Conservation (phyloP, 2,797 vertebrate species). For the Coccyzus lansbergi region DNA sequence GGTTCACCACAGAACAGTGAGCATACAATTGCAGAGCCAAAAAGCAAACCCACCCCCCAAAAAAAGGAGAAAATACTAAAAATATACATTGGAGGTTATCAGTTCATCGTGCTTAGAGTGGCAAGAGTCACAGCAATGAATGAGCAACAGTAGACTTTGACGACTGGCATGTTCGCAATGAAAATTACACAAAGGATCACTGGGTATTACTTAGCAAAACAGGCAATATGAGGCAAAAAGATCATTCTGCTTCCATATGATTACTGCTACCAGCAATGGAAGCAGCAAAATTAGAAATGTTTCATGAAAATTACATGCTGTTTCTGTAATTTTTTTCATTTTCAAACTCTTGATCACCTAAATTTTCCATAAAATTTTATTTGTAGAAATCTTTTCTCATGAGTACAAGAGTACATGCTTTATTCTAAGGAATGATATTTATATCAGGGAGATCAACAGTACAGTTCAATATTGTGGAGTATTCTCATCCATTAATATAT, state of each 20-base stretch:
- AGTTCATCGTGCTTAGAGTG: not conserved
- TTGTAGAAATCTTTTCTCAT: not conserved
- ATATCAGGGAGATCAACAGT: not conserved
- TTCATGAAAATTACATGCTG: not conserved
- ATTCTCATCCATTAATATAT: not conserved
- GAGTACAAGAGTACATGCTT: not conserved
- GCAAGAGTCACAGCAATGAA: not conserved
- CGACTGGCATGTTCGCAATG: not conserved
- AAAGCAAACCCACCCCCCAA: fast-evolving
- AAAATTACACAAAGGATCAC: not conserved
- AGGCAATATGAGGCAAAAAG: not conserved
- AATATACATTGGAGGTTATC: not conserved
- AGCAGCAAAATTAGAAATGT: not conserved
- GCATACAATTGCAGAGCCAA: not conserved
- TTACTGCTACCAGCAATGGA: not conserved
- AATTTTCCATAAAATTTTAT: not conserved
- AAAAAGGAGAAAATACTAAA: not conserved
- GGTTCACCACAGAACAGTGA: not conserved
- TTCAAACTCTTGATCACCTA: not conserved
- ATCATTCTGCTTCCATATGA: not conserved
- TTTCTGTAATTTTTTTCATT: not conserved
- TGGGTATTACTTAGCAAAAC: not conserved
- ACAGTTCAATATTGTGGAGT: not conserved
- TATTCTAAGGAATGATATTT: not conserved
- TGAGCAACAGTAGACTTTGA: not conserved